These are phyloP conservation scores for Cosmorhoe ocellata DNA, from an alignment of 2,888 invertebrate species.

Conservation along the genomic window DNA sequence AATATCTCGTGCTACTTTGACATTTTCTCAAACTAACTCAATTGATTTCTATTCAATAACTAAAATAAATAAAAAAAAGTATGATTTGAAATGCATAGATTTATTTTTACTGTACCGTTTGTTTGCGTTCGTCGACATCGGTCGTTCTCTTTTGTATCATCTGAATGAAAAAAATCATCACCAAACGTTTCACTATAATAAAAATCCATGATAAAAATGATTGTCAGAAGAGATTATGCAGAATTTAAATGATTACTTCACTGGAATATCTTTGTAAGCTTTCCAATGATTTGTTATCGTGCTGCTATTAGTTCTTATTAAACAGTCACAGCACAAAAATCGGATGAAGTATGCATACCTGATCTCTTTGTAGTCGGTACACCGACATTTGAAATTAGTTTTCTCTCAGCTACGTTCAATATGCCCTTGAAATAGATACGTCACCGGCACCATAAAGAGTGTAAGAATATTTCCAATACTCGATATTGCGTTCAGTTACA, in stretches of 20 bases:
- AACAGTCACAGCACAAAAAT: no score
- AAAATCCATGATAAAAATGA: not conserved
- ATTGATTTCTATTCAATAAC: no score
- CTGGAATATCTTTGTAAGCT: no score
- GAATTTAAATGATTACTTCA: no score
- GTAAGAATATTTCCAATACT: constrained; percentile 42
- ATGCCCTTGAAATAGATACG: constrained; percentile 32
- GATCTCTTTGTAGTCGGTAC: not conserved
- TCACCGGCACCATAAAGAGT: constrained; percentile 43
- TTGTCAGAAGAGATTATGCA: not conserved
- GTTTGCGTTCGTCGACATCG: constrained; percentile 17
- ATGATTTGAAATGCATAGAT: not conserved
- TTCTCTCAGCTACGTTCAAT: constrained; percentile 44
- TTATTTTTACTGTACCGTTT: constrained; percentile 14
- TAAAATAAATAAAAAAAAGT: no score
- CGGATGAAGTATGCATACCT: not conserved
- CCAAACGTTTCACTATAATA: not conserved
- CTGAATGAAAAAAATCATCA: constrained; percentile 18
- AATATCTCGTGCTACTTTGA: no score
- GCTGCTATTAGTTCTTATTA: no score
- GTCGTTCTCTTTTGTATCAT: constrained; percentile 16
- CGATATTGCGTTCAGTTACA: constrained; percentile 36
- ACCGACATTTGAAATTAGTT: constrained; percentile 61
- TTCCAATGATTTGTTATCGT: no score
- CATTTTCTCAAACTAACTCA: no score